Evolutionary conservation across 2,113 vertebrate genomes (phyloP), one percentile per base, ranked within the genome.

Genomic region (Tetrao urogallus): DNA sequence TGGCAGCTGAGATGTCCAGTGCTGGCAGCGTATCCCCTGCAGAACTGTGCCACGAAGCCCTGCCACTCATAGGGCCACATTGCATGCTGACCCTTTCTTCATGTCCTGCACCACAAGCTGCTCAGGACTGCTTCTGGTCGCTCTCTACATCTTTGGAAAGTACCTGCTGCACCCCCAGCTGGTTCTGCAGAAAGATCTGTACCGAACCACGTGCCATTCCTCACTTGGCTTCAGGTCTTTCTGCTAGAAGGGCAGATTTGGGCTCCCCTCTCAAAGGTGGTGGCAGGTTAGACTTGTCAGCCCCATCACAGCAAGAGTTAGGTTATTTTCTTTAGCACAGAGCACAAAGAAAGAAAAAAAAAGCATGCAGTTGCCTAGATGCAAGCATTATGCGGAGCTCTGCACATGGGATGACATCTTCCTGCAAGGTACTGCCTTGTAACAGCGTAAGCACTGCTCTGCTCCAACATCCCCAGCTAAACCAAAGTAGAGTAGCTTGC

Each of bases 131-230:
- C 17, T 89, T 90, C 57, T 75, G 21, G 9, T 34, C 28, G 54
- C 63, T 91, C 85, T 85, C 65, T 75, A 47, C 36, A 13, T 88
- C 60, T 89, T 69, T 86, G 91, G 93, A 95, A 95, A 94, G 90
- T 91, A 95, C 88, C 93, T 91, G 80, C 69, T 78, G 14, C 77
- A 70, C 74, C 69, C 50, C 60, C 60, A 73, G 20, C 75, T 60
- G 87, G 73, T 91, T 76, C 89, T 91, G 76, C 79, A 93, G 77
- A 91, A 77, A 83, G 69, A 72, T 58, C 75, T 88, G 25, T 65
- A 74, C 43, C 57, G 74, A 69, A 48, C 77, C 85, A 65, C 8
- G 38, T 64, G 24, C 69, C 69, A 88, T 86, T 83, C 69, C 67
- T 88, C 81, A 76, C 48, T 75, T 36, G 52, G 45, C 50, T 86